phyloP scores from a whole-genome alignment of 2,888 invertebrate genomes.

The Parapristionchus giblindavisi region DNA sequence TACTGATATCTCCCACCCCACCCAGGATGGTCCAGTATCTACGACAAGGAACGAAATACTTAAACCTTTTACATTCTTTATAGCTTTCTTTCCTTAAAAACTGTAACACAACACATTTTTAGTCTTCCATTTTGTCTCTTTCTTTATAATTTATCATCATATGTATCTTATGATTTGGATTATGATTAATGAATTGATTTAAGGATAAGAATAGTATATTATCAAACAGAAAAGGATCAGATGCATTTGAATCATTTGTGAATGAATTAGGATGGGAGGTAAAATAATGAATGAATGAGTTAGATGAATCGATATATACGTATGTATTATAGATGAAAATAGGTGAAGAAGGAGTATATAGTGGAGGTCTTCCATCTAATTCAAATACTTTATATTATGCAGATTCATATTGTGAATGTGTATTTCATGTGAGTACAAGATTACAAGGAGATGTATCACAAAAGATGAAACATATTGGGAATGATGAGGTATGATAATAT shows the following conservation, averaged over 20 bases:
- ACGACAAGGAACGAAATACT: too few relatives aligned
- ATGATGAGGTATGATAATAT: slow-evolving; percentile 71
- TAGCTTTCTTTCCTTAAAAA: too few relatives aligned
- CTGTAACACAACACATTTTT: too few relatives aligned
- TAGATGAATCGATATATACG: not conserved
- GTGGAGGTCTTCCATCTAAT: slow-evolving; percentile 86
- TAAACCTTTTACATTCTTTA: too few relatives aligned
- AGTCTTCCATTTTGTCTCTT: too few relatives aligned
- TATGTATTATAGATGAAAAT: slow-evolving; percentile 48
- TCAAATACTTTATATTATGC: slow-evolving; percentile 89
- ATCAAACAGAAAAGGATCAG: slow-evolving; percentile 89
- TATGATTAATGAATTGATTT: not conserved
- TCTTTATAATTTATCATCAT: too few relatives aligned
- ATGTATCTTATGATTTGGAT: too few relatives aligned
- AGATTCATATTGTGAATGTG: slow-evolving; percentile 88
- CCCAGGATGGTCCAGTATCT: too few relatives aligned
- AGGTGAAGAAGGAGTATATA: slow-evolving; percentile 84
- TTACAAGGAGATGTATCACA: slow-evolving; percentile 79
- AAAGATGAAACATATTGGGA: slow-evolving; percentile 69
- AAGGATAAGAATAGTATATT: slow-evolving; percentile 88
- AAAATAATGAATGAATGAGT: slow-evolving; percentile 75
- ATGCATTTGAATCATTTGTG: slow-evolving; percentile 83
- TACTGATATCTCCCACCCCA: too few relatives aligned
- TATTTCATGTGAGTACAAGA: slow-evolving; percentile 96
- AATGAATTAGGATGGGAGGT: slow-evolving; percentile 75